Conservation (phyloP, 2,797 vertebrate genomes). For the Peromyscus melanophrys region DNA sequence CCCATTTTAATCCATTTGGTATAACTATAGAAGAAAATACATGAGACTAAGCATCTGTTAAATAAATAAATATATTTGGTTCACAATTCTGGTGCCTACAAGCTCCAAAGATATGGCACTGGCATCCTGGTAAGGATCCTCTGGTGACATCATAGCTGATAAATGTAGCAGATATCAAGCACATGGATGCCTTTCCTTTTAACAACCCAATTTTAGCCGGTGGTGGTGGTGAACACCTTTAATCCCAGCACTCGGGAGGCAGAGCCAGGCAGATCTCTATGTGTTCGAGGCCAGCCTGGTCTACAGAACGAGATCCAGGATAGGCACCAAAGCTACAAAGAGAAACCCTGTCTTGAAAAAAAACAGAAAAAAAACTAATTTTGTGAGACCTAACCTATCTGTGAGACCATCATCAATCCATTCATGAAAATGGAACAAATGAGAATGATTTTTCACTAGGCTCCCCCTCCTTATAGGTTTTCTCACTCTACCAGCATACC, state of each 20-base stretch:
- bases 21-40: neutral
- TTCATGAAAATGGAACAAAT: neutral
- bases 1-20: neutral
- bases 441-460: neutral
- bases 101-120: neutral
- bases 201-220: neutral
- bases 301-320: too few species aligned
- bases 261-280: too few species aligned
- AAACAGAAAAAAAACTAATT: too few species aligned
- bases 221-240: too few species aligned
- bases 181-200: neutral
- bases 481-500: neutral
- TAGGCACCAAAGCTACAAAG: too few species aligned
- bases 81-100: neutral
- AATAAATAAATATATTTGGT: neutral
- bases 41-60: neutral
- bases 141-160: neutral
- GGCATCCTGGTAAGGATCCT: neutral
- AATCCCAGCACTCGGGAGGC: too few species aligned
- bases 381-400: neutral
- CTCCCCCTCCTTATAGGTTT: neutral
- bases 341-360: too few species aligned
- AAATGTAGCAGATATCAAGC: neutral
- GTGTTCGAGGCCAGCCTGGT: too few species aligned
- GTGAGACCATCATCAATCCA: neutral